Percentiles rank a stretch among this genome's conserved stretches.
Evolutionary conservation across 2,888 invertebrate species (phyloP).

Genomic region (Ophion costatus): DNA sequence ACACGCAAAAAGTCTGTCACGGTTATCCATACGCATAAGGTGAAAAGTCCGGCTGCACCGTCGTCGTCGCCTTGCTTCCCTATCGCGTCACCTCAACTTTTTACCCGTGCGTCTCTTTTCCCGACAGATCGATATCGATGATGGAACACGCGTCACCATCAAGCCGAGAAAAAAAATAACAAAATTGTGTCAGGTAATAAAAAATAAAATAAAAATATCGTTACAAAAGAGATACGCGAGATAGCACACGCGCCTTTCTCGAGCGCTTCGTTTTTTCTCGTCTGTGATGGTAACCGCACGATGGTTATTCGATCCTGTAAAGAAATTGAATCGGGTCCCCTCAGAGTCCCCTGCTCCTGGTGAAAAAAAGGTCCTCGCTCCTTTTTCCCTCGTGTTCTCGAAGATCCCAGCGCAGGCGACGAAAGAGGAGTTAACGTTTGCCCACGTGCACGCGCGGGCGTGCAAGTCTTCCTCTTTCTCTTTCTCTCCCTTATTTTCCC

Average conservation of each 20-base stretch:
- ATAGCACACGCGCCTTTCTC: constrained; percentile 49
- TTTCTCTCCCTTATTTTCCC: not conserved
- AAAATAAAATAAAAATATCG: not conserved
- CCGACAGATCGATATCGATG: no score
- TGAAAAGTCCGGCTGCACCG: no score
- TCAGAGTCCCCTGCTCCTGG: constrained; percentile 20
- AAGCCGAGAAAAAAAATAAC: not conserved
- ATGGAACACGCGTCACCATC: not conserved
- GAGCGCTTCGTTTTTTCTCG: constrained; percentile 5
- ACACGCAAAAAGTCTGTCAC: no score
- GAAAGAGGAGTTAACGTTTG: constrained; percentile 48
- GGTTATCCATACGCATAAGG: no score
- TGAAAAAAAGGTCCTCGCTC: constrained; percentile 20
- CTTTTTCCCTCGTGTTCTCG: constrained; percentile 32
- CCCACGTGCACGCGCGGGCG: constrained; percentile 56
- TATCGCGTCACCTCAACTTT: no score
- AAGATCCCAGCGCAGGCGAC: constrained; percentile 19
- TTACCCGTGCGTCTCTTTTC: no score
- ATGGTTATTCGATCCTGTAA: constrained; percentile 60
- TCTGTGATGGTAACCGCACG: constrained; percentile 49
- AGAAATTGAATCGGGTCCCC: constrained; percentile 63
- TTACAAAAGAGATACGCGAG: constrained; percentile 13
- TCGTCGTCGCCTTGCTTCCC: no score
- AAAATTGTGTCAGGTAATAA: not conserved
- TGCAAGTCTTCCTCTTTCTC: not conserved